Evolutionary conservation across 2,888 invertebrate genomes (phyloP).

Genomic region (Leptopilina syphax): DNA sequence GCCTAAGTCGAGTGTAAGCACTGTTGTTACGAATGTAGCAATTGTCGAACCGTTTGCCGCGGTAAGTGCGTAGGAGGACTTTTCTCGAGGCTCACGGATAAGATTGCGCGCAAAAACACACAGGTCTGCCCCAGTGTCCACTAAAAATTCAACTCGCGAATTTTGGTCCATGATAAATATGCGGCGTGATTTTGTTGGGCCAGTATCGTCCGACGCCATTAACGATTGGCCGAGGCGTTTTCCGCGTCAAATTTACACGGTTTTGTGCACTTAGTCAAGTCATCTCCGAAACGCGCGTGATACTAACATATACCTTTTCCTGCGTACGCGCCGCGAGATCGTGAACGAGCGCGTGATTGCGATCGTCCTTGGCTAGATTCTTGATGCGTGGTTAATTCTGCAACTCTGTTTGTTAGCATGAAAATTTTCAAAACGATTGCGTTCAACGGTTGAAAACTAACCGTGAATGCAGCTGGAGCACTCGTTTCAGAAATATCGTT

Average conservation of each 20-base stretch:
- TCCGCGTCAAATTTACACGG: conserved; percentile 49
- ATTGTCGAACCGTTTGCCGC: conserved; percentile 69
- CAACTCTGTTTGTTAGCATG: too few relatives aligned
- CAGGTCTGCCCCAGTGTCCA: conserved; percentile 37
- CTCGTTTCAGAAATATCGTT: background rate
- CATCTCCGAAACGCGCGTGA: background rate
- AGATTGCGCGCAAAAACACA: conserved; percentile 44
- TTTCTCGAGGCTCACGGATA: conserved; percentile 42
- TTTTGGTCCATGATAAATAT: conserved; percentile 46
- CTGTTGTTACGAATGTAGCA: background rate
- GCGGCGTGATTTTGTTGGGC: conserved; percentile 47
- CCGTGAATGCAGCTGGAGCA: too few relatives aligned
- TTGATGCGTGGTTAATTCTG: background rate
- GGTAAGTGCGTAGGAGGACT: conserved; percentile 57
- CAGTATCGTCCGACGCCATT: conserved; percentile 61
- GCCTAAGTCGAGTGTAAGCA: conserved; percentile 45
- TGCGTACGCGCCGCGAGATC: background rate
- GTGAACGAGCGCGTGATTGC: background rate
- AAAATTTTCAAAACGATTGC: too few relatives aligned
- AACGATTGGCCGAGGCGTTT: conserved; percentile 61
- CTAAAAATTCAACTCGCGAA: conserved; percentile 45
- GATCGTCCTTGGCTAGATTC: background rate
- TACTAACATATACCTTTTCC: conserved; percentile 3
- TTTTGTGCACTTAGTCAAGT: background rate
- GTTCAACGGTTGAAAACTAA: too few relatives aligned